phyloP scores from a whole-genome alignment of 2,888 invertebrate species.

The Acronicta alni region DNA sequence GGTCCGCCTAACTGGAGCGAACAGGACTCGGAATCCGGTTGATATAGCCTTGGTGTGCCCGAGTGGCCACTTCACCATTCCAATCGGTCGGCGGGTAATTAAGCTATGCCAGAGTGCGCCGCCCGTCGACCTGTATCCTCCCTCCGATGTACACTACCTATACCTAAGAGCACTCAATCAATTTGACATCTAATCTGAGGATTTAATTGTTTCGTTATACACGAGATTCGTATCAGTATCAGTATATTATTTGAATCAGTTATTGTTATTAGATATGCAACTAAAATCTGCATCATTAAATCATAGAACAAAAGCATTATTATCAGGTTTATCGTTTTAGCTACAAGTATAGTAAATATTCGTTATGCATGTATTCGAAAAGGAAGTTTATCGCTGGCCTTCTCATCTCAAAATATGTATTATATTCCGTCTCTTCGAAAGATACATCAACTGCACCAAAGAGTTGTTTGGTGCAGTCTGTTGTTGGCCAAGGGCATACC shows the following conservation, averaged over 20 bases:
- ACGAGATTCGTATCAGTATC: conserved; percentile 17
- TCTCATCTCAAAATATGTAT: conserved; percentile 24
- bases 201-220: conserved; percentile 32
- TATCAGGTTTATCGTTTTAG: conserved; percentile 27
- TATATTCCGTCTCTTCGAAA: conserved; percentile 54
- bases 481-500: conserved; percentile 79
- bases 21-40: conserved; percentile 86
- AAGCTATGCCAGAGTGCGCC: conserved; percentile 71
- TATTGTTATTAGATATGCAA: conserved; percentile 15
- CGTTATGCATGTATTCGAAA: conserved; percentile 55
- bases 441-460: conserved; percentile 71
- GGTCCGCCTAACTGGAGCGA: conserved; percentile 86
- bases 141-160: conserved; percentile 56
- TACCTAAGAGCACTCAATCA: conserved; percentile 53
- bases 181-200: conserved; percentile 30
- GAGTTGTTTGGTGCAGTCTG: no score
- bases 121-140: conserved; percentile 71
- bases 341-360: conserved; percentile 50
- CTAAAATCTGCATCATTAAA: conserved; percentile 18
- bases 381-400: conserved; percentile 39
- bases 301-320: conserved; percentile 35
- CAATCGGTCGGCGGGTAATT: conserved; percentile 83
- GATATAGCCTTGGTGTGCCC: conserved; percentile 83
- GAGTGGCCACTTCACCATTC: conserved; percentile 87
- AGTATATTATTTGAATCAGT: conserved; percentile 15